Percentiles rank a stretch among this genome's conserved stretches.
Conservation (phyloP, 2,113 vertebrate genomes). For the Sylvilagus bachmani region DNA sequence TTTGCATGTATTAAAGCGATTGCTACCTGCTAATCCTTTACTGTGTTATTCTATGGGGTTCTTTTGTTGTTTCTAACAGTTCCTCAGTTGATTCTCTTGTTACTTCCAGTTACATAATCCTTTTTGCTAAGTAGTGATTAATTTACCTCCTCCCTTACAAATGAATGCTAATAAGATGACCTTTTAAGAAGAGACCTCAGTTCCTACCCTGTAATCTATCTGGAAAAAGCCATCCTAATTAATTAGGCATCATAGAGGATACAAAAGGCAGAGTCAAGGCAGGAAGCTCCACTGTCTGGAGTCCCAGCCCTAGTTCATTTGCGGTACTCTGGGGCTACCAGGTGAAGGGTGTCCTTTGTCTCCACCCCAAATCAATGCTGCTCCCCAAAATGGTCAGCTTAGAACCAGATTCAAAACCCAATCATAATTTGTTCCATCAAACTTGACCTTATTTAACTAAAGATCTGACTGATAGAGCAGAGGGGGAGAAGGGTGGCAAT, state of each 20-base stretch:
- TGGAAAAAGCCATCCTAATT: background rate
- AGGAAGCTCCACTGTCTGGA: background rate
- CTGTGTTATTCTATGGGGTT: background rate
- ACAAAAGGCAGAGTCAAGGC: background rate
- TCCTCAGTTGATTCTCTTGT: background rate
- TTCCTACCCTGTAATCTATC: background rate
- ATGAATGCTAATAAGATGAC: background rate
- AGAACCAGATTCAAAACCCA: background rate
- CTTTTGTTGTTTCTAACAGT: background rate
- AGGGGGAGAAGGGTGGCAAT: background rate
- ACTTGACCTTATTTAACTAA: background rate
- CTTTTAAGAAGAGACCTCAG: background rate
- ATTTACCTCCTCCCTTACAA: constrained; percentile 13
- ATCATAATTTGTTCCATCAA: background rate
- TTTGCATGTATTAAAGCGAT: background rate
- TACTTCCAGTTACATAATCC: background rate
- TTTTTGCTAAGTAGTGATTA: background rate
- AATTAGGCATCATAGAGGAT: background rate
- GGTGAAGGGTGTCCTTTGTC: background rate
- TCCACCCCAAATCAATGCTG: no score
- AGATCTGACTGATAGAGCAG: background rate
- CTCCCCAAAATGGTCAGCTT: background rate
- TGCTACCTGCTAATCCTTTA: background rate
- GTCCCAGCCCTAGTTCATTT: background rate
- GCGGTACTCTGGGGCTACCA: background rate